Conservation (phyloP, 2,888 invertebrate genomes). For the Rhodophaea formosa region DNA sequence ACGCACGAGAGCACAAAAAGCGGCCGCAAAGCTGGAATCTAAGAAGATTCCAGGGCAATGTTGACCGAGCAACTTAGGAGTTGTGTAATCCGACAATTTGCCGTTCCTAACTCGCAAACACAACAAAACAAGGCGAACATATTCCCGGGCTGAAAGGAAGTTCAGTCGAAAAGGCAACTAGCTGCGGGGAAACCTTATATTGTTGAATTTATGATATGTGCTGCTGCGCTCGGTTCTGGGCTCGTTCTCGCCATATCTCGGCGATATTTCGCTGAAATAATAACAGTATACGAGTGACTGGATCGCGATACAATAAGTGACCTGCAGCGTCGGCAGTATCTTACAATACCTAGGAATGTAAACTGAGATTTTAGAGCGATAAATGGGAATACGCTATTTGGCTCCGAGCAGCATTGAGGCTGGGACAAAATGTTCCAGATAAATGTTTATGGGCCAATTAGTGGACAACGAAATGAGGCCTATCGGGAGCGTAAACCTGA, state of each 20-base stretch:
- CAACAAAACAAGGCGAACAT: constrained; percentile 76
- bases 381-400: constrained; percentile 54
- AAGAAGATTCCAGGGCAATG: constrained; percentile 61
- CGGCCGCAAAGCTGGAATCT: constrained; percentile 51
- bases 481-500: constrained; percentile 56
- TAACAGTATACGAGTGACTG: constrained; percentile 48
- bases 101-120: constrained; percentile 75
- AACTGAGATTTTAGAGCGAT: constrained; percentile 48
- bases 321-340: constrained; percentile 30
- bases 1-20: constrained; percentile 55
- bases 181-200: constrained; percentile 72
- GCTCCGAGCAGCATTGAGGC: constrained; percentile 49
- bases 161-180: constrained; percentile 76
- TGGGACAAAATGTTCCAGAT: constrained; percentile 58
- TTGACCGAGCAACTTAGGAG: constrained; percentile 74
- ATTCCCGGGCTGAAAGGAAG: constrained; percentile 73
- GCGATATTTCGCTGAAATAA: constrained; percentile 63
- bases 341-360: constrained; percentile 34
- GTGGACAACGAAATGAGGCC: constrained; percentile 60
- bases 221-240: constrained; percentile 60
- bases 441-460: constrained; percentile 71
- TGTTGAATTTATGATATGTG: constrained; percentile 74
- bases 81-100: constrained; percentile 77
- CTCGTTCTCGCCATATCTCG: constrained; percentile 61
- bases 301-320: constrained; percentile 38